Evolutionary conservation across 2,888 invertebrate genomes (phyloP).

Genomic region (Ischnura elegans): DNA sequence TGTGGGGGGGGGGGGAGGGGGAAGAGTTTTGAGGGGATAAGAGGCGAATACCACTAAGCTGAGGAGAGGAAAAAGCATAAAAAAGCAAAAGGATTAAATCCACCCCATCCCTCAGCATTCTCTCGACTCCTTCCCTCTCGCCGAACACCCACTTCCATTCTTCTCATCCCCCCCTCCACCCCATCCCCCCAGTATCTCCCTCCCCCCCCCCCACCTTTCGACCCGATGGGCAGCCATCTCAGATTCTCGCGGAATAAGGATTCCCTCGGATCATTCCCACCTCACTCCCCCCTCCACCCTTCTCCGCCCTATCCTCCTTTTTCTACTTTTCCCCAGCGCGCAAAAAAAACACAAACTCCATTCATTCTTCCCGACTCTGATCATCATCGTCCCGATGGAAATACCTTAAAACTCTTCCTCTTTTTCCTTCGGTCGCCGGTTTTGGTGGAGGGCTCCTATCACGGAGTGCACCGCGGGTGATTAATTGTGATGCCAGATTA

Average conservation of each 20-base stretch:
- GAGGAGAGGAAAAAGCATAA: conserved; percentile 48
- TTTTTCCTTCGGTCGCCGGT: conserved; percentile 7
- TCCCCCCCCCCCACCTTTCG: background rate
- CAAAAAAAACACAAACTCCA: conserved; percentile 43
- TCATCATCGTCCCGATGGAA: conserved; percentile 62
- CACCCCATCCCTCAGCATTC: conserved; percentile 16
- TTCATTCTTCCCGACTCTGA: conserved; percentile 60
- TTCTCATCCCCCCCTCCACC: background rate
- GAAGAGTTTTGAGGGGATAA: background rate
- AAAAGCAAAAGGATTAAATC: conserved; percentile 57
- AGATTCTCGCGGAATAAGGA: conserved; percentile 38
- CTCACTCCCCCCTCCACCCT: background rate
- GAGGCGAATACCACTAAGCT: conserved; percentile 31
- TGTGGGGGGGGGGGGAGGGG: background rate
- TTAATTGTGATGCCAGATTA: conserved; percentile 48
- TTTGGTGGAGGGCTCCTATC: conserved; percentile 48
- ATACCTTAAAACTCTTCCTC: conserved; percentile 60
- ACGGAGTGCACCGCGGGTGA: conserved; percentile 34
- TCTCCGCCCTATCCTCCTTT: background rate
- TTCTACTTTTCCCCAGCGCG: background rate
- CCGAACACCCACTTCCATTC: background rate
- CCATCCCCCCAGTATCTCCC: background rate
- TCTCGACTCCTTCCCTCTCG: background rate
- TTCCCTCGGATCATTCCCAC: conserved; percentile 23
- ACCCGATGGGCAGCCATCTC: background rate